Evolutionary conservation across 2,797 vertebrate genomes (phyloP), one percentile per base, ranked within the genome.

Genomic region (Pteropus rufus): DNA sequence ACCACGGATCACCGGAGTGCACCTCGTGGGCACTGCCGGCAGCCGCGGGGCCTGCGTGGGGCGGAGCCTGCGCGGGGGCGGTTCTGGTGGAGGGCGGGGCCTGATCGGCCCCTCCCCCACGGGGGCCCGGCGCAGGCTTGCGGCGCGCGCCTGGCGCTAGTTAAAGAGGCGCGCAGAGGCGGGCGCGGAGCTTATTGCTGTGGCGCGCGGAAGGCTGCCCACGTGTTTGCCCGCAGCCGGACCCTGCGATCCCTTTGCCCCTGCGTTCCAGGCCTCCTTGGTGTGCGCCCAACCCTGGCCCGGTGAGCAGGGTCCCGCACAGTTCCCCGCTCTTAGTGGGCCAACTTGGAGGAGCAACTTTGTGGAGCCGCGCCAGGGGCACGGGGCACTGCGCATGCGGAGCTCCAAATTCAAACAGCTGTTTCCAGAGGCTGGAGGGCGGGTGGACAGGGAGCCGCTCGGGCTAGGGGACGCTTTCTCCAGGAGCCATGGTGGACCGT

Each of bases 401-500:
- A 98, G 98, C 98, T 97, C 98, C 97, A 98, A 98, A 98, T 98
- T 98, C 98, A 98, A 98, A 98, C 98, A 87, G 97, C 94, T 96
- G 92, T 94, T 96, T 94, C 67, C 92, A 82, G 97, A 97, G 97
- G 97, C 95, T 80, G 96, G 77, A 83, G 92, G 87, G 81, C 41
- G 1, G 8, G 72, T 85, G 91, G 87, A 95, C 96, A 69, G 72
- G 75, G 97, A 96, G 85, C 56, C 19, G 62, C 67, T 5, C 34
- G 23, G 92, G 81, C 70, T 72, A 80, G 87, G 87, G 93, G 96
- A 75, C 70, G 90, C 46, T 69, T 10, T 90, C 82, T 64, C 31
- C 41, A 7, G 65, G 64, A 97, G 97, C 97, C 98, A 99, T 99
- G 99, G 99, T 99, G 97, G 99, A 99, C 99, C 99, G 99, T 98